Base-by-base conservation (phyloP, 2,113 vertebrate species). In the Percina caprodes region DNA sequence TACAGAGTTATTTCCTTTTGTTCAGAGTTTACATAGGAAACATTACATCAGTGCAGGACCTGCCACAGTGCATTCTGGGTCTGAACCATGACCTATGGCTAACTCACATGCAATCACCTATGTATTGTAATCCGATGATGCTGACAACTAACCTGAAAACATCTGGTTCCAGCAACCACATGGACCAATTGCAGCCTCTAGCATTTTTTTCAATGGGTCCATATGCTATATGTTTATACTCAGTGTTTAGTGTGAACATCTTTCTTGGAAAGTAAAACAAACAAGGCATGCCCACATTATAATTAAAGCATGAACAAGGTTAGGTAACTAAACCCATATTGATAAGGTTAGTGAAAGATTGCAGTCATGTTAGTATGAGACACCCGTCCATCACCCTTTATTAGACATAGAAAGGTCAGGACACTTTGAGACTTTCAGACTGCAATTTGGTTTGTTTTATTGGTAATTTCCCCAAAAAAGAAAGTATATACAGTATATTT, bases 11-110 rank as follows among this genome's bases (percentile, higher is more conserved):
- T 56, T 26, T 62, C 0, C 39, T 51, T 69, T 58, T n/a, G 24
- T 54, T 54, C 35, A 74, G 9, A 80, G 9, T 74, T 59, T 56
- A 45, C 49, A 65, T 35, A 1, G 51, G 21, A 68, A 55, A 33
- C 23, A 48, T 70, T 69, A 52, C n/a, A 62, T 67, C 39, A 56
- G 21, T 7, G 16, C 19, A 24, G 6, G 56, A 46, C 5, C 18
- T 16, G 48, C 24, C 23, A 46, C 15, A 7, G 0, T 39, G 45
- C 46, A 62, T 26, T 39, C 11, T 24, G 33, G 51, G 51, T 56
- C 4, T 16, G 16, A 69, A 61, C 21, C 21, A 42, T 23, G 16
- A 15, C 30, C 26, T 13, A 4, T 16, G 4, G 13, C 14, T 8
- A 26, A 18, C 19, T 21, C 19, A 16, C 30, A 54, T 51, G 30